These are phyloP conservation scores for Drosophila macrospina DNA, from an alignment of 2,888 invertebrate species.

Conservation along the genomic window DNA sequence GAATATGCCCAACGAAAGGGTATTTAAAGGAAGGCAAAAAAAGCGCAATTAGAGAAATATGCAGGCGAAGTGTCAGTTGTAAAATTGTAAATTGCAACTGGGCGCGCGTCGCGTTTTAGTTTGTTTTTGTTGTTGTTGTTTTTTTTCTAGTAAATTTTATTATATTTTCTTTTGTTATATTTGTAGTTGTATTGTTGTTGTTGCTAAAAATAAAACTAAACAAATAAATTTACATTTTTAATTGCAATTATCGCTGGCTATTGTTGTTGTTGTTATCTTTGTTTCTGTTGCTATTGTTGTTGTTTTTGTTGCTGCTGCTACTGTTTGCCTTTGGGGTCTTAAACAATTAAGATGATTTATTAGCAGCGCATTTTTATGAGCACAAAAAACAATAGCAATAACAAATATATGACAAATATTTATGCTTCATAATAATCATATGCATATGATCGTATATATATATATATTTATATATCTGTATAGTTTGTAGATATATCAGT, in stretches of 20 bases:
- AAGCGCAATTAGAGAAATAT: constrained; percentile 65
- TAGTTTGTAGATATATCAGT: constrained; percentile 35
- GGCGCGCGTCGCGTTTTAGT: constrained; percentile 72
- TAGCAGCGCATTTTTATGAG: constrained; percentile 73
- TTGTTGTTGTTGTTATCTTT: constrained; percentile 48
- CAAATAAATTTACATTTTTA: constrained; percentile 80
- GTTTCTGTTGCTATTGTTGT: constrained; percentile 19
- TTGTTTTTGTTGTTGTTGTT: background rate
- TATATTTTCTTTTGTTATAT: constrained; percentile 25
- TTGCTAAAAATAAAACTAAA: constrained; percentile 76
- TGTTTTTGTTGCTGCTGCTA: constrained; percentile 56
- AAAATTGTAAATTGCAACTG: constrained; percentile 69
- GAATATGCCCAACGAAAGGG: background rate
- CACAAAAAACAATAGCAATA: constrained; percentile 29
- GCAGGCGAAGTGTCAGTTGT: constrained; percentile 67
- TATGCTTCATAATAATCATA: constrained; percentile 61
- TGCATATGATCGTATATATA: constrained; percentile 23
- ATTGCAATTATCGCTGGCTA: constrained; percentile 75
- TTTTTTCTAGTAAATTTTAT: constrained; percentile 28
- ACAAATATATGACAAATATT: constrained; percentile 60
- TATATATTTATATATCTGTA: constrained; percentile 1
- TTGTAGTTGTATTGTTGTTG: constrained; percentile 49
- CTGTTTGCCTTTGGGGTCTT: constrained; percentile 76
- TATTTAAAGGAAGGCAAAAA: constrained; percentile 32
- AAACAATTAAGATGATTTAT: constrained; percentile 77